Evolutionary conservation across 2,797 vertebrate genomes (phyloP), one percentile per base, ranked within the genome.

Genomic region (Holocentrus rufus): DNA sequence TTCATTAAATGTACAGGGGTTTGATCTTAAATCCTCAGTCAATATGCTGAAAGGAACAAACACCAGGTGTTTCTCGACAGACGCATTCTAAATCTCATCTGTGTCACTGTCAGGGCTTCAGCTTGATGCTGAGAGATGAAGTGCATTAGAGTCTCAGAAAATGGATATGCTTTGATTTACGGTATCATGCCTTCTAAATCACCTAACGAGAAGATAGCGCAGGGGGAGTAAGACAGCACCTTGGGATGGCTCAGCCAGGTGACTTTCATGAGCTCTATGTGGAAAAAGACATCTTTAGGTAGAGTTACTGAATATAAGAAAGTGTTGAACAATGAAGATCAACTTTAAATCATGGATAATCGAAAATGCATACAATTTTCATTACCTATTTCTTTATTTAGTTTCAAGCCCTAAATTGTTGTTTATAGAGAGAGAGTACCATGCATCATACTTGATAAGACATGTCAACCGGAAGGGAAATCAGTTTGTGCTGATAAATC

Each of bases 151-250:
- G 74, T 72, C 82, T 86, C 23, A 36, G 73, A 76, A 74, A 81
- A 66, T 80, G 80, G 83, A 89, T 82, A 83, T 83, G 79, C 66
- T 77, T 76, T 88, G 82, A 90, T 90, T 90, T 84, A 86, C 65
- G 18, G 72, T 74, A 76, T 88, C 79, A 68, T 77, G 56, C 44
- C 50, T 70, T 50, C 65, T 81, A 74, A 39, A 72, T 77, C 80
- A 81, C 69, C 84, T 82, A 73, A 77, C 76, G 75, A 68, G 68
- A 74, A 52, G 59, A 58, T 60, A 55, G 31, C 23, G 39, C 31
- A 67, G 79, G 66, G 65, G 5, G 5, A 59, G 61, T 1, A 10
- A 3, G 17, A 36, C 52, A 70, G 56, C 50, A 18, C 42, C 59
- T 67, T 59, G 36, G 50, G 67, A 69, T 15, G 59, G 74, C 80